Base-by-base conservation (phyloP, 1,140 invertebrate genomes). In the Drosophila punjabiensis region DNA sequence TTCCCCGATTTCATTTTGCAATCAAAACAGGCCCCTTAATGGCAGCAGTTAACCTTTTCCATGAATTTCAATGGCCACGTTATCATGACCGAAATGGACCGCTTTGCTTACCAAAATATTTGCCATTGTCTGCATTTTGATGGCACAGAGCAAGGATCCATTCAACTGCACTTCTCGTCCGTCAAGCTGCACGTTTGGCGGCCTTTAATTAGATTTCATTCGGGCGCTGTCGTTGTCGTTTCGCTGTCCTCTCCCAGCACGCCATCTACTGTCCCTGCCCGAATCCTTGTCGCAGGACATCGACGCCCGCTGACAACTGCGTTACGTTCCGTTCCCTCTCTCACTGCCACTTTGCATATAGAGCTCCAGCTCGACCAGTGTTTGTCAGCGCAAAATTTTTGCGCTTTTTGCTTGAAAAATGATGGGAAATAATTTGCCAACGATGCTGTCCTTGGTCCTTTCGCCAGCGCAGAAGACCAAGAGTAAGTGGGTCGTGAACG, bases 191-290 rank as follows among this genome's bases (percentile, higher is more conserved):
- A 85, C 79, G 86, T 83, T 88, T 71, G 76, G 50, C 64, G 52
- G 43, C 69, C 79, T 82, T 90, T 89, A 89, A 89, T 89, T 89
- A 89, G 86, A 89, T 89, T 89, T 82, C 82, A 90, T 80, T 89
- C 76, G 69, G 58, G 74, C 63, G 20, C 43, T 33, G 69, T 61
- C 69, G 56, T 53, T 60, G 55, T 43, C 68, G 33, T 45, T 60
- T 50, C 39, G 32, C 48, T 74, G 33, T 62, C 50, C n/a, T 33
- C 35, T 13, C 41, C 24, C 28, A 7, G 47, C 5, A 20, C 10
- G 43, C 43, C 43, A 20, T 18, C 5, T 5, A 1, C 0, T 4
- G 8, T 4, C 4, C 47, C 56, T 37, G 28, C 28, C 50, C n/a
- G 48, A 39, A 35, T 71, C 35, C 53, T 56, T 33, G 39, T 47